Conservation (phyloP, 1,140 invertebrate genomes). For the Cecropterus lyciades region DNA sequence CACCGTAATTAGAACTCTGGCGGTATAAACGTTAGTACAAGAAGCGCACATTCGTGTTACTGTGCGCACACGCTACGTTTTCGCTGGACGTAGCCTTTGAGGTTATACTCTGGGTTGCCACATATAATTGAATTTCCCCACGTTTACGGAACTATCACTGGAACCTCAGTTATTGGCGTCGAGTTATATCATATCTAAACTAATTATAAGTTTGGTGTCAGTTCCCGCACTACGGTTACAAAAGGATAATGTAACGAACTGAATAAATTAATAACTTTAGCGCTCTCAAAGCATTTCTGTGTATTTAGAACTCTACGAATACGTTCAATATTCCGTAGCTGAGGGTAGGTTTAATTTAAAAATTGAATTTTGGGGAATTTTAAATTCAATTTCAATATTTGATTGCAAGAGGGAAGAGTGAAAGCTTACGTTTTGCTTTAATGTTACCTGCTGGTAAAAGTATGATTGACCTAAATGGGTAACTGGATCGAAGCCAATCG, state of each 20-base stretch:
- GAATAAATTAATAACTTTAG: slow-evolving; percentile 28
- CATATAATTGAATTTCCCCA: slow-evolving; percentile 13
- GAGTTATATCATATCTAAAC: slow-evolving; percentile 29
- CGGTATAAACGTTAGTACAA: slow-evolving; percentile 29
- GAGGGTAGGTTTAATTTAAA: no score
- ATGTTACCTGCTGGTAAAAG: neutral
- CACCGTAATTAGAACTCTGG: slow-evolving; percentile 53
- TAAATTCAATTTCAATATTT: neutral
- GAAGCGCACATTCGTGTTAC: slow-evolving; percentile 48
- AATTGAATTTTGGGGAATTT: no score
- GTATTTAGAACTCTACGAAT: neutral
- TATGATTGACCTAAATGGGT: slow-evolving; percentile 4
- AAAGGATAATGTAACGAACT: slow-evolving; percentile 26
- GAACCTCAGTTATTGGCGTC: slow-evolving; percentile 19
- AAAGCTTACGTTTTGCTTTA: neutral
- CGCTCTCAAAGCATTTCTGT: slow-evolving; percentile 11
- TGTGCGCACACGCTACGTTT: slow-evolving; percentile 64
- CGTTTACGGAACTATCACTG: slow-evolving; percentile 5
- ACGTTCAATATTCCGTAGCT: neutral
- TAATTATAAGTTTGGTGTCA: slow-evolving; percentile 27
- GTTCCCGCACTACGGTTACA: slow-evolving; percentile 18
- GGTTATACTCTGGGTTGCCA: slow-evolving; percentile 65
- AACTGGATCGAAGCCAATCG: slow-evolving; percentile 9
- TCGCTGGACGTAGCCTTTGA: slow-evolving; percentile 75
- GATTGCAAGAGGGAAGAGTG: neutral